Evolutionary conservation across 1,140 invertebrate genomes (phyloP).

Genomic region (Zaprionus capensis): DNA sequence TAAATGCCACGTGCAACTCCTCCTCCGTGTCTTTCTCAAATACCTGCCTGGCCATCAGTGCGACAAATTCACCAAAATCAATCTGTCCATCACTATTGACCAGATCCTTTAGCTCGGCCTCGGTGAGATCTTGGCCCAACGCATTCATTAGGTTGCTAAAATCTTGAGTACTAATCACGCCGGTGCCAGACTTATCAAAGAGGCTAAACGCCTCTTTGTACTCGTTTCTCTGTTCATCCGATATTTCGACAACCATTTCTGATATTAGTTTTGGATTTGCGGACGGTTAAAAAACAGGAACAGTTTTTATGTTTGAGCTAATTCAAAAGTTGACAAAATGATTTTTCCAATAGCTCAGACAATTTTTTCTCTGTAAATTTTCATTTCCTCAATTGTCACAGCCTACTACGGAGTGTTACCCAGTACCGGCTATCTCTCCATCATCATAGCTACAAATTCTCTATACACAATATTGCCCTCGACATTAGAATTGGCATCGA

Average conservation of each 20-base stretch:
- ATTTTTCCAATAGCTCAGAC: background rate
- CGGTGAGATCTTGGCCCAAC: conserved; percentile 61
- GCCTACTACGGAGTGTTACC: conserved; percentile 17
- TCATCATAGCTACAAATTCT: conserved; percentile 55
- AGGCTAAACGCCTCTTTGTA: conserved; percentile 86
- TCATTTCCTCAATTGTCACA: background rate
- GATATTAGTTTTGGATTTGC: background rate
- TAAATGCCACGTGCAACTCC: conserved; percentile 68
- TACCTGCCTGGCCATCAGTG: conserved; percentile 53
- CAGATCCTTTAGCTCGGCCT: conserved; percentile 58
- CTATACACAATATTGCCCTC: conserved; percentile 66
- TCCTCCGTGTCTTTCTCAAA: conserved; percentile 56
- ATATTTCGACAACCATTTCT: conserved; percentile 28
- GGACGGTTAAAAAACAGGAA: background rate
- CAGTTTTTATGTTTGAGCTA: background rate
- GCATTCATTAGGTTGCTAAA: conserved; percentile 94
- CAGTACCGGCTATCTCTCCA: background rate
- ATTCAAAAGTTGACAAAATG: background rate
- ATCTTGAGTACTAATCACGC: conserved; percentile 95
- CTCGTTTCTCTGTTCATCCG: conserved; percentile 68
- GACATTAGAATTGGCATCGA: conserved; percentile 56
- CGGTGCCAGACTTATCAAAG: conserved; percentile 97
- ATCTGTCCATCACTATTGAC: conserved; percentile 47
- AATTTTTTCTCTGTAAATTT: background rate
- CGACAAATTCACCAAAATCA: conserved; percentile 60